These are phyloP conservation scores for Automeris io DNA, from an alignment of 2,888 invertebrate species.

Conservation along the genomic window DNA sequence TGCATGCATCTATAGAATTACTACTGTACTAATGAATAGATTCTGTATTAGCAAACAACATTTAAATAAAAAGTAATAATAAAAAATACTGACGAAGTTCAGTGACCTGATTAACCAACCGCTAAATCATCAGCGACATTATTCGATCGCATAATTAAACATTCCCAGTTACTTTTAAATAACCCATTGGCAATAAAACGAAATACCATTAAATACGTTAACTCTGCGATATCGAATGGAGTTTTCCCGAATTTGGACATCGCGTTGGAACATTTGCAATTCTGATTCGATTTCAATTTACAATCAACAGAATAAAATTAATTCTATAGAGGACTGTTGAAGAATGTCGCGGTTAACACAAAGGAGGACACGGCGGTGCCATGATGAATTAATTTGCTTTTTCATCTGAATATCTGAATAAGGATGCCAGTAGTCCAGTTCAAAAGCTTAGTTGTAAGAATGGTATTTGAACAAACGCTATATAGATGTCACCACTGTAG, in stretches of 20 bases:
- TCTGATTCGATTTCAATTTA: conserved; percentile 62
- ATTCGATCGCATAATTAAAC: conserved; percentile 4
- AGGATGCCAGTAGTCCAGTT: background rate
- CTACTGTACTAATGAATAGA: too few species aligned
- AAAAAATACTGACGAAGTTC: too few species aligned
- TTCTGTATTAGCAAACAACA: too few species aligned
- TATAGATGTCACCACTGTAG: too few species aligned
- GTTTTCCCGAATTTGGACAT: conserved; percentile 25
- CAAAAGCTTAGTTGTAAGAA: background rate
- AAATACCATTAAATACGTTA: conserved; percentile 22
- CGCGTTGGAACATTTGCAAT: conserved; percentile 52
- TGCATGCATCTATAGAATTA: too few species aligned
- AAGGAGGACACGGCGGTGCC: background rate
- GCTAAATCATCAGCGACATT: background rate
- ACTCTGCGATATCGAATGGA: conserved; percentile 31
- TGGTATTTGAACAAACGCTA: too few species aligned
- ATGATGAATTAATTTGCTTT: conserved; percentile 6
- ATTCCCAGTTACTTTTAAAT: conserved; percentile 10
- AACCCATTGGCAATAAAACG: conserved; percentile 19
- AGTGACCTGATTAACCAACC: background rate
- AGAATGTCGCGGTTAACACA: conserved; percentile 27
- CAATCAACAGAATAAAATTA: conserved; percentile 69
- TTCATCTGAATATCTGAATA: background rate
- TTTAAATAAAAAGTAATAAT: too few species aligned
- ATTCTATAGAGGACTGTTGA: conserved; percentile 50